A percentile compares a stretch with the other conserved stretches of the same genome.
phyloP scores from a whole-genome alignment of 2,888 invertebrate genomes.

The Schizaphis graminum region DNA sequence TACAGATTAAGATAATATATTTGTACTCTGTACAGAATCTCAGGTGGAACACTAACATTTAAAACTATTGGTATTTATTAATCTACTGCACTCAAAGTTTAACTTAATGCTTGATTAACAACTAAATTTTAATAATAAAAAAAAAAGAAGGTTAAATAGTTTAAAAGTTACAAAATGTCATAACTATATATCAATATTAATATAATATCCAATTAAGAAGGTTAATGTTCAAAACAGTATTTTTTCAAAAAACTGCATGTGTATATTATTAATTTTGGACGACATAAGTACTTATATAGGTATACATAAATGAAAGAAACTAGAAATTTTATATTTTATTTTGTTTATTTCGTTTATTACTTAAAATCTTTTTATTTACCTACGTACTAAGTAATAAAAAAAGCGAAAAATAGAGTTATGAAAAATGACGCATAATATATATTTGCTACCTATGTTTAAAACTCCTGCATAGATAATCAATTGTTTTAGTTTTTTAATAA shows the following conservation, averaged over 20 bases:
- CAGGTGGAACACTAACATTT: neutral
- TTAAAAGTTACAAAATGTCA: neutral
- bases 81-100: neutral
- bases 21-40: neutral
- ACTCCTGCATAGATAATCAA: neutral
- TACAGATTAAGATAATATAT: neutral
- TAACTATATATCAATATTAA: neutral
- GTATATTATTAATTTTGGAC: neutral
- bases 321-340: neutral
- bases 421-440: neutral
- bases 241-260: neutral
- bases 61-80: neutral
- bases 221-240: neutral
- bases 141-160: neutral
- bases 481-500: neutral
- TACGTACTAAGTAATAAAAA: neutral
- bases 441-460: neutral
- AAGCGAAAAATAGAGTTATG: neutral
- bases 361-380: neutral
- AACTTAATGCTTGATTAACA: neutral
- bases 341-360: neutral
- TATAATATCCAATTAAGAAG: neutral
- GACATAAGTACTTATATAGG: neutral
- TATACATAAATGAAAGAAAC: neutral
- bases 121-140: neutral